A percentile compares a stretch with the other conserved stretches of the same genome.
phyloP scores from a whole-genome alignment of 2,888 invertebrate genomes.

The Parasteatoda lunata region DNA sequence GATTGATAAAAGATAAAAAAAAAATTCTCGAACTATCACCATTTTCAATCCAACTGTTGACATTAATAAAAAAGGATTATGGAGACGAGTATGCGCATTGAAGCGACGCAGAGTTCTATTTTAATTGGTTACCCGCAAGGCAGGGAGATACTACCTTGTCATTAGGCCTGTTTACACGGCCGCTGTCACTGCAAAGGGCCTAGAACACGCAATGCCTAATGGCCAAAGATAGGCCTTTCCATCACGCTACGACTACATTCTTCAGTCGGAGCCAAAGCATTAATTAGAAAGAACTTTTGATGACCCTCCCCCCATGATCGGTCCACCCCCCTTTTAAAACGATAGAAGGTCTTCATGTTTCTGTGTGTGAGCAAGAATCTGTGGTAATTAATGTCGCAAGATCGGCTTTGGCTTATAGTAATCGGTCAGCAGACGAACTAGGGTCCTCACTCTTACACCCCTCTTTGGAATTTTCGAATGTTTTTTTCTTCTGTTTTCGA shows the following conservation, averaged over 20 bases:
- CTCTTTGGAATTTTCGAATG: not conserved
- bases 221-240: slow-evolving; percentile 28
- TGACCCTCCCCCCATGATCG: slow-evolving; percentile 38
- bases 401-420: slow-evolving; percentile 35
- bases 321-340: slow-evolving; percentile 32
- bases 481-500: not conserved
- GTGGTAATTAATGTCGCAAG: slow-evolving; percentile 51
- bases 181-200: slow-evolving; percentile 44
- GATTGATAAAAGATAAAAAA: slow-evolving; percentile 3
- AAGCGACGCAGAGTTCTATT: slow-evolving; percentile 62
- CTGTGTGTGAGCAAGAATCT: slow-evolving; percentile 36
- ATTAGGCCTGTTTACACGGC: slow-evolving; percentile 68
- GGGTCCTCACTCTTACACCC: not conserved
- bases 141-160: slow-evolving; percentile 61
- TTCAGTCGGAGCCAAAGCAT: slow-evolving; percentile 41
- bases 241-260: slow-evolving; percentile 64
- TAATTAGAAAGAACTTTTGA: slow-evolving; percentile 49
- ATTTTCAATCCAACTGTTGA: slow-evolving; percentile 61
- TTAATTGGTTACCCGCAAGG: slow-evolving; percentile 64
- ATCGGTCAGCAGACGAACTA: slow-evolving; percentile 39
- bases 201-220: slow-evolving; percentile 42
- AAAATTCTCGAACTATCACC: slow-evolving; percentile 10
- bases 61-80: slow-evolving; percentile 67
- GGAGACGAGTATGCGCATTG: slow-evolving; percentile 54
- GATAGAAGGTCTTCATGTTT: slow-evolving; percentile 31